Evolutionary conservation across 2,797 vertebrate species (phyloP), one percentile per base, ranked within the genome.

Genomic region (Petrocephalus schoutedeni): DNA sequence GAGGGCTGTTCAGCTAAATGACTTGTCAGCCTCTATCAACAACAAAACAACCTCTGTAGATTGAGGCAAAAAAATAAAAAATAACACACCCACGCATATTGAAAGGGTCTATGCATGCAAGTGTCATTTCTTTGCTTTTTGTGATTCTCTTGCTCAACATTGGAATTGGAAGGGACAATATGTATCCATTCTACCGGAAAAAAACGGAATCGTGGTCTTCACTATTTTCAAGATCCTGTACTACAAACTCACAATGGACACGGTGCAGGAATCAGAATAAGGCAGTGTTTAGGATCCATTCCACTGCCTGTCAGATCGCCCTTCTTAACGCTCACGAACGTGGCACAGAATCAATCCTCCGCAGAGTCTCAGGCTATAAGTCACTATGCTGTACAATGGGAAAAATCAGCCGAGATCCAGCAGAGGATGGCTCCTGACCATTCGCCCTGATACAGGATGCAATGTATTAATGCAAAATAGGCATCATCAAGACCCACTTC

Each of bases 41-140:
- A 86, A 49, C 85, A 86, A 77, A 86, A 86, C 85, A 86, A 59
- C 57, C 57, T 61, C 85, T 5, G 36, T 41, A 92, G 91, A 91
- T 87, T 90, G 91, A 91, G 71, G 71, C 4, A 12, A 6, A 3
- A 19, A 45, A 6, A 3, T 3, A 45, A 64, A 59, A 67, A 88
- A 90, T 91, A 92, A 61, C 89, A 90, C 89, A 28, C 89, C 91
- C 89, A 94, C 90, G 86, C 91, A 92, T 94, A 94, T 94, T 93
- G 95, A 95, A 51, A 54, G 94, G 92, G 94, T 92, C 92, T 89
- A 90, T 91, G 93, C 94, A 91, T 93, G 94, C 94, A 93, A 91
- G 94, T 95, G 93, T 74, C 89, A 89, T 84, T 89, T 92, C 92
- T 93, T 93, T 67, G 92, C 67, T 32, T 87, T 87, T 85, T 86